Evolutionary conservation across 1,140 invertebrate species (phyloP), one percentile per base, ranked within the genome.

Genomic region (Trissolcus basalis): DNA sequence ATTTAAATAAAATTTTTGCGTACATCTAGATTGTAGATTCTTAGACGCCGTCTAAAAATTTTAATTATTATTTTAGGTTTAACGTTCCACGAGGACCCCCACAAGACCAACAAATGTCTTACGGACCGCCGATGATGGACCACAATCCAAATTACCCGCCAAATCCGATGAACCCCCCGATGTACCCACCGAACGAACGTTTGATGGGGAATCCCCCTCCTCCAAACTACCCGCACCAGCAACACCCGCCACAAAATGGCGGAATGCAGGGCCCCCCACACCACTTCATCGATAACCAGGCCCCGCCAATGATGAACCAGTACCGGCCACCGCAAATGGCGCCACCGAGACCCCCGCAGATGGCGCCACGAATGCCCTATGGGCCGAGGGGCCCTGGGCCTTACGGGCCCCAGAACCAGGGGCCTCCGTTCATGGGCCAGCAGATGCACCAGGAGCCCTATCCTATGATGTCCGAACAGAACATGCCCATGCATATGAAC

Each of bases 121-220:
- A 79, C n/a, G 79, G 86, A 54, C 77, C 80, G 45, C 82, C 82
- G 10, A 36, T 85, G n/a, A 54, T 86, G 27, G 83, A 85, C 41
- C 80, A 81, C 13, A 68, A 81, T 36, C 71, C 82, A 4, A 77
- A 80, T 8, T 86, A 81, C 73, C 58, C 80, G 41, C 78, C 80
- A 19, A 82, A 78, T 56, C 80, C 82, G 47, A 82, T 70, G 70
- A 80, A 84, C 39, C n/a, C n/a, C n/a, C n/a, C n/a, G n/a, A 82
- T 82, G 19, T 81, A 77, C 49, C 77, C 63, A 1, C 78, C 70
- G 12, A 80, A 79, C 15, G 61, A 71, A 51, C 68, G 71, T 4
- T 70, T 19, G 11, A 47, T 65, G 49, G 13, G 48, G 1, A 19
- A 33, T 35, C 49, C 32, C 6, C 43, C 43, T 10, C 44, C 36